Evolutionary conservation across 1,140 invertebrate genomes (phyloP).

Genomic region (Drosophila rhopaloa): DNA sequence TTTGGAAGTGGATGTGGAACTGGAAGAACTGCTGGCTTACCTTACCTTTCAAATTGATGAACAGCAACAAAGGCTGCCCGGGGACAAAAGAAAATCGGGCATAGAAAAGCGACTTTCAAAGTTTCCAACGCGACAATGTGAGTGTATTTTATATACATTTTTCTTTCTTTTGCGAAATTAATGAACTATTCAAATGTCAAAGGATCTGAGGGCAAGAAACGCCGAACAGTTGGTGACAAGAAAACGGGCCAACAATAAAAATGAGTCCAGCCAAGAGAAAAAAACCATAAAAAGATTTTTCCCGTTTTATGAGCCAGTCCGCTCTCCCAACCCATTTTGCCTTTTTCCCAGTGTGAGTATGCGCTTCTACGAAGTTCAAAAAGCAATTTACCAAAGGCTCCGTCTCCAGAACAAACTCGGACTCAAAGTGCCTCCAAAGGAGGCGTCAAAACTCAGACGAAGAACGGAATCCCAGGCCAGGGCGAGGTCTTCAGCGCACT

Average conservation of each 20-base stretch:
- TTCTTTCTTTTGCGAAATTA: conserved; percentile 74
- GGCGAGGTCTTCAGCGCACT: conserved; percentile 27
- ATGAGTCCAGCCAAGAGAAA: conserved; percentile 76
- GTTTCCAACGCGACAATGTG: conserved; percentile 59
- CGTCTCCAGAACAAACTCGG: conserved; percentile 12
- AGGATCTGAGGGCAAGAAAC: conserved; percentile 74
- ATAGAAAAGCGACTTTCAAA: conserved; percentile 78
- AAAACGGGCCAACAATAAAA: conserved; percentile 72
- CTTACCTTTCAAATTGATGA: conserved; percentile 82
- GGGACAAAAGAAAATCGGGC: conserved; percentile 74
- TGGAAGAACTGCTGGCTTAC: conserved; percentile 57
- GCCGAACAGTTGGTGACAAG: conserved; percentile 70
- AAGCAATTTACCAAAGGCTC: conserved; percentile 79
- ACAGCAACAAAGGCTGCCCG: conserved; percentile 73
- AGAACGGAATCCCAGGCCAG: conserved; percentile 9
- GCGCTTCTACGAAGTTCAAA: conserved; percentile 81
- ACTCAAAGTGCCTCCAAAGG: conserved; percentile 76
- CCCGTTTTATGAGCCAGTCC: conserved; percentile 65
- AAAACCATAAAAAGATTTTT: conserved; percentile 78
- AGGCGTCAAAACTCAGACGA: conserved; percentile 32
- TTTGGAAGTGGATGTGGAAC: conserved; percentile 14
- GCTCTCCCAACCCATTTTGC: neutral
- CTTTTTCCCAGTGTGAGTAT: conserved; percentile 35
- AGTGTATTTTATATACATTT: conserved; percentile 64
- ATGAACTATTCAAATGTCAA: conserved; percentile 83